Conservation (phyloP, 2,797 vertebrate species). For the Anomalospiza imberbis region DNA sequence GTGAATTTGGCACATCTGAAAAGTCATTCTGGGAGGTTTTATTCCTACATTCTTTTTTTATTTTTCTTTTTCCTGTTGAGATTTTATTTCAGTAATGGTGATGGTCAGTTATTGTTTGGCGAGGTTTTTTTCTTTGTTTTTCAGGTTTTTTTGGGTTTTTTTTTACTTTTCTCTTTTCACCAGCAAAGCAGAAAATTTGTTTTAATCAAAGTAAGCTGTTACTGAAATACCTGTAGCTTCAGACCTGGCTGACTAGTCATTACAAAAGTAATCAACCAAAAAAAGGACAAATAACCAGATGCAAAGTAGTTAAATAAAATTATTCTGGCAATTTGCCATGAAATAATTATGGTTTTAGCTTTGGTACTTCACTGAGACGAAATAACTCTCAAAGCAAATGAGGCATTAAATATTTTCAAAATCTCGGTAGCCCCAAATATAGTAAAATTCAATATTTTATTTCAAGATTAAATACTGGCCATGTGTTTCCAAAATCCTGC, state of each 20-base stretch:
- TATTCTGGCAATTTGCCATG: constrained; percentile 8
- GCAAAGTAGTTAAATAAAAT: background rate
- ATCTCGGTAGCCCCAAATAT: background rate
- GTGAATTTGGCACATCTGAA: background rate
- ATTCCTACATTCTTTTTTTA: too few relatives aligned
- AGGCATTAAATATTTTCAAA: constrained; percentile 33
- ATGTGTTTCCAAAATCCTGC: background rate
- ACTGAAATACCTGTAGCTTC: background rate
- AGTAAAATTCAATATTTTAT: background rate
- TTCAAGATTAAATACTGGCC: background rate
- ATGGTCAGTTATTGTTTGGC: background rate
- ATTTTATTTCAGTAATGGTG: background rate
- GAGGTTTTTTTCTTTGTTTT: rapidly evolving
- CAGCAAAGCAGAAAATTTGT: background rate
- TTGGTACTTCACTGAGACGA: background rate
- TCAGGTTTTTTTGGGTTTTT: background rate
- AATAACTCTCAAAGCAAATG: constrained; percentile 7
- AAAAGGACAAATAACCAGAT: background rate
- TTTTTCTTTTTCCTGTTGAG: background rate
- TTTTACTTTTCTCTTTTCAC: background rate
- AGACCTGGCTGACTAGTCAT: background rate
- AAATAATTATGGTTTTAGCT: constrained; percentile 7
- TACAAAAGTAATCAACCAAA: background rate
- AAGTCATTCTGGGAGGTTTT: background rate
- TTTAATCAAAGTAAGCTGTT: background rate